Percentiles rank a stretch among this genome's conserved stretches.
Evolutionary conservation across 1,140 invertebrate species (phyloP).

Genomic region (Pissodes strobi): DNA sequence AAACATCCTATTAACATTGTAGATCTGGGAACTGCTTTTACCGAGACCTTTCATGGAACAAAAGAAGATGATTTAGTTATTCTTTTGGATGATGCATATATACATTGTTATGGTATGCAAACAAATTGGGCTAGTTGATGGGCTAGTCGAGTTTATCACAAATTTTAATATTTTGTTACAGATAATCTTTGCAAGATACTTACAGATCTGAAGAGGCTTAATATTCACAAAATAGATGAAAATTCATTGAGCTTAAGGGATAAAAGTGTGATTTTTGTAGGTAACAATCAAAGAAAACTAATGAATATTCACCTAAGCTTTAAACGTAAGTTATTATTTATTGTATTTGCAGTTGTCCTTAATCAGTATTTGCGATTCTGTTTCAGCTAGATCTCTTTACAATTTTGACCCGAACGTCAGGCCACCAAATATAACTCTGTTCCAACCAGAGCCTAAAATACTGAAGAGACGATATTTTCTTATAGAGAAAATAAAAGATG

Average conservation of each 20-base stretch:
- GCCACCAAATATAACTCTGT: conserved; percentile 52
- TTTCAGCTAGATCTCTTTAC: conserved; percentile 59
- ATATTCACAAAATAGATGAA: conserved; percentile 44
- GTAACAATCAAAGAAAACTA: conserved; percentile 44
- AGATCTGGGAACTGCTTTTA: conserved; percentile 24
- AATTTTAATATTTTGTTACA: conserved; percentile 25
- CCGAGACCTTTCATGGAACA: conserved; percentile 17
- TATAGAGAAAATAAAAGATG: conserved; percentile 88
- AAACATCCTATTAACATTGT: conserved; percentile 61
- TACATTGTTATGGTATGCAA: conserved; percentile 40
- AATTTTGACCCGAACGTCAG: conserved; percentile 55
- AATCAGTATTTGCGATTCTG: not conserved
- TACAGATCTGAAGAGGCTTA: conserved; percentile 50
- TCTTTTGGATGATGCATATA: conserved; percentile 40
- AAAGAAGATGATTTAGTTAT: conserved; percentile 33
- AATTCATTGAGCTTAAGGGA: conserved; percentile 20
- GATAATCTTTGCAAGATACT: conserved; percentile 45
- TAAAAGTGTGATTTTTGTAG: conserved; percentile 42
- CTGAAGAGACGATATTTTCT: conserved; percentile 81
- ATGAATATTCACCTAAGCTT: conserved; percentile 44
- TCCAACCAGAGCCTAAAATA: conserved; percentile 60
- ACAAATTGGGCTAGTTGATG: too few relatives aligned
- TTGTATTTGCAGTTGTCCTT: not conserved
- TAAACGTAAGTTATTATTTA: conserved; percentile 37
- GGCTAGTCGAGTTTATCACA: too few relatives aligned